A percentile compares a stretch with the other conserved stretches of the same genome.
Evolutionary conservation across 30 jellyfish, hydroid and myxozoan genomes (phyloP).

Genomic region (Chrysaora quinquecirrha): DNA sequence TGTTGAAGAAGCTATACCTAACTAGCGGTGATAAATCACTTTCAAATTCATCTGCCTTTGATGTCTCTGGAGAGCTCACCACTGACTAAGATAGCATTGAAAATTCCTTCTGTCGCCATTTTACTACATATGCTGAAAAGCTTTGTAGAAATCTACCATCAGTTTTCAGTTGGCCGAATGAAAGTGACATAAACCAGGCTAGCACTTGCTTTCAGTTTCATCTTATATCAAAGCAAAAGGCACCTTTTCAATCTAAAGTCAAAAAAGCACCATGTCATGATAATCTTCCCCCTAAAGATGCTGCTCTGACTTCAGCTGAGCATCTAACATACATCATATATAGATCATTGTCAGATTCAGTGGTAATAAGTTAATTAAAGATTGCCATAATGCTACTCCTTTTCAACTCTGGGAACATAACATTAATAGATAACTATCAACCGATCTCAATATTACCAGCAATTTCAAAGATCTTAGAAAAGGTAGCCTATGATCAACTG

Average conservation of each 20-base stretch:
- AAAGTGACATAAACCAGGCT: constrained; percentile 67
- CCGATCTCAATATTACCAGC: too few species aligned
- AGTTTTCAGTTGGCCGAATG: constrained; percentile 63
- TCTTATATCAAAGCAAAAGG: neutral
- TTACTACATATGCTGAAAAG: constrained; percentile 52
- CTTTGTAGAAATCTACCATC: constrained; percentile 67
- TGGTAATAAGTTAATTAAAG: too few species aligned
- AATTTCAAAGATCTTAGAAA: too few species aligned
- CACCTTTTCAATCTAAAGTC: neutral
- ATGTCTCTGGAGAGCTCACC: constrained; percentile 58
- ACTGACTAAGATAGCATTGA: constrained; percentile 55
- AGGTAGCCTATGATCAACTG: too few species aligned
- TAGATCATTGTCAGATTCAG: too few species aligned
- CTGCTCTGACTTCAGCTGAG: too few species aligned
- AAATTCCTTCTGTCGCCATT: constrained; percentile 67
- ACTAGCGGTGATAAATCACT: constrained; percentile 53
- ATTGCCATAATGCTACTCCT: too few species aligned
- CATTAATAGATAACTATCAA: too few species aligned
- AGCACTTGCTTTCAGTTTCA: constrained; percentile 28
- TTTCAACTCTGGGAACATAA: too few species aligned
- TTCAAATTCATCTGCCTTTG: constrained; percentile 44
- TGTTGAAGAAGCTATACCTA: constrained; percentile 64
- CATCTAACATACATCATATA: too few species aligned
- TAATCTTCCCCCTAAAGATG: too few species aligned
- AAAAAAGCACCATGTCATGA: too few species aligned